phyloP scores from a whole-genome alignment of 2,113 vertebrate genomes.

The Hippopotamus amphibius region DNA sequence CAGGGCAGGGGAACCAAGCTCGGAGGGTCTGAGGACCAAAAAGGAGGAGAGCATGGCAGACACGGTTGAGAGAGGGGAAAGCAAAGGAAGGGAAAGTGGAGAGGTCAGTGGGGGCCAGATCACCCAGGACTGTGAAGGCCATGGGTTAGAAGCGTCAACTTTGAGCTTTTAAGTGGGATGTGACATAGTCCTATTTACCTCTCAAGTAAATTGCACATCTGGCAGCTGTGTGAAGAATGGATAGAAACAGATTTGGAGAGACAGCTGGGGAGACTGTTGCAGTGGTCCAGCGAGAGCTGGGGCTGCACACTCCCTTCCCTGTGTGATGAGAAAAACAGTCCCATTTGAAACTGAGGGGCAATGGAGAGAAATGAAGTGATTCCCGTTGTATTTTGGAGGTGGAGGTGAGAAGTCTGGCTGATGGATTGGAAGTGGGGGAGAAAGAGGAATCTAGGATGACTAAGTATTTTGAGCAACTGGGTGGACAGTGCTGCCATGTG shows the following conservation, averaged over 20 bases:
- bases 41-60: neutral
- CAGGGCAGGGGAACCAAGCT: neutral
- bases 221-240: neutral
- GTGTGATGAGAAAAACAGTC: neutral
- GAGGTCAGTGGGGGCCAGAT: neutral
- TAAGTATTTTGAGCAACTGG: conserved; percentile 4
- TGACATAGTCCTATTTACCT: neutral
- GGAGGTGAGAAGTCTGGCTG: neutral
- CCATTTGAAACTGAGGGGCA: neutral
- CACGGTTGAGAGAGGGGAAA: neutral
- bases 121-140: neutral
- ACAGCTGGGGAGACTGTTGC: neutral
- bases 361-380: neutral
- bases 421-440: neutral
- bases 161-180: neutral
- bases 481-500: neutral
- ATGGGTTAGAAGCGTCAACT: neutral
- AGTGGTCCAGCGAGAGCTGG: neutral
- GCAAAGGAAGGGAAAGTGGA: neutral
- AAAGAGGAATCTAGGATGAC: neutral
- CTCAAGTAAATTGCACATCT: neutral
- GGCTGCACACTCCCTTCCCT: neutral
- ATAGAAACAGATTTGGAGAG: neutral
- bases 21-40: conserved; percentile 15
- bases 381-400: neutral